Base-by-base conservation (phyloP, 2,888 invertebrate genomes). In the Smittia aterrima region DNA sequence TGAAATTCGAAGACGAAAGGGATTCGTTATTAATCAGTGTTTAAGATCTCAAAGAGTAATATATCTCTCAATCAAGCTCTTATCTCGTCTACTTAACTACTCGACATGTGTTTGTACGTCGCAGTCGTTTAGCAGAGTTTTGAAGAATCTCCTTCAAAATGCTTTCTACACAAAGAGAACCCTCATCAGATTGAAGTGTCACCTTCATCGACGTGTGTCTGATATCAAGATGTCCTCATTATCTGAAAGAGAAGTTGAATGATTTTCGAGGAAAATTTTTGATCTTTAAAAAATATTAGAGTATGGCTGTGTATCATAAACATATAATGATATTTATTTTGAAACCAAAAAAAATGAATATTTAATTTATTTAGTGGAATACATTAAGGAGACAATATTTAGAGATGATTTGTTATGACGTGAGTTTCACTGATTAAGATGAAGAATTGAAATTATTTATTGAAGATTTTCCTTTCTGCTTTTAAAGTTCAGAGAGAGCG, bases 301-400 rank as follows among this genome's bases (percentile, higher is more conserved):
- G 47, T 13, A n/a, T 47, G 47, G 47, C 47, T 47, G 47, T 47
- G 47, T 47, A 47, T 47, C 11, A 11, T 47, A n/a, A 47, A 47
- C 47, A n/a, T 47, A 16, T 47, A 47, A 47, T 47, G 47, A 47
- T 47, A 47, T 47, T 47, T 47, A 47, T 47, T 47, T 47, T 47
- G 16, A 47, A 47, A 47, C 47, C 47, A 47, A 47, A 47, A 7
- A 9, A n/a, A 32, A 47, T n/a, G n/a, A n/a, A 47, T 16, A 47
- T 47, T 47, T 47, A 47, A 47, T 47, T 47, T 47, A 47, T 47
- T 47, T 47, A 47, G 16, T 16, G n/a, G 47, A 47, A 11, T 47
- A 47, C 2, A n/a, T 47, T 47, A 47, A 47, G 47, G 16, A 11
- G 47, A 47, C 47, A 47, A 47, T 47, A 47, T 47, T 47, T 47